phyloP scores from a whole-genome alignment of 2,888 invertebrate species.

The Therioaphis trifolii region DNA sequence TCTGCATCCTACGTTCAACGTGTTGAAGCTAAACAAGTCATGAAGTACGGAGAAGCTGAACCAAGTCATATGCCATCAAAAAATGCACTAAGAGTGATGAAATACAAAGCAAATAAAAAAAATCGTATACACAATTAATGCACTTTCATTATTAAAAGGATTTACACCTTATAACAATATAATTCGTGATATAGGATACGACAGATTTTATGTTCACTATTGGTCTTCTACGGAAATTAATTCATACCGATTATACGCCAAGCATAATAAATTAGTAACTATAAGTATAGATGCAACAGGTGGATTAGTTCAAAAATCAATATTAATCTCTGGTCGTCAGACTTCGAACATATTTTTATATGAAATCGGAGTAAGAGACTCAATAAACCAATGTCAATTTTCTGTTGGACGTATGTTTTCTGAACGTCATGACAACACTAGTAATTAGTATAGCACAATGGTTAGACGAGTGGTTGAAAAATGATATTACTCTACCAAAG shows the following conservation, averaged over 20 bases:
- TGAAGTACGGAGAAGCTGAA: conserved; percentile 23
- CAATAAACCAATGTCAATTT: background rate
- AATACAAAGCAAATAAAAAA: conserved; percentile 1
- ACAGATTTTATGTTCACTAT: conserved; percentile 6
- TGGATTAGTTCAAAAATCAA: background rate
- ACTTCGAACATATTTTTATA: conserved; percentile 25
- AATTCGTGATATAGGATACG: conserved; percentile 19
- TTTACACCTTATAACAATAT: conserved; percentile 16
- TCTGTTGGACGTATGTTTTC: conserved; percentile 42
- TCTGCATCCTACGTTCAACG: background rate
- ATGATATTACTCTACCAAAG: conserved; percentile 3
- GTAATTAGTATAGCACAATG: conserved; percentile 14
- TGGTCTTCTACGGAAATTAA: conserved; percentile 36
- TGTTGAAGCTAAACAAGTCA: background rate
- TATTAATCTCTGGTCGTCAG: background rate
- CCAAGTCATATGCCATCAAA: conserved; percentile 44
- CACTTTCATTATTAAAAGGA: background rate
- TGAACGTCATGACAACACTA: conserved; percentile 14
- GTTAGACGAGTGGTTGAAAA: conserved; percentile 11
- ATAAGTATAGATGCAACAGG: conserved; percentile 29
- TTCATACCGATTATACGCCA: background rate
- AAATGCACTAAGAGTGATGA: background rate
- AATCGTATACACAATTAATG: conserved; percentile 27
- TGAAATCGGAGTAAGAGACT: conserved; percentile 3
- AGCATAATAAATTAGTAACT: background rate